Base-by-base conservation (phyloP, 37 sponge, comb jelly and placozoan species). In the Eunapius fragilis region DNA sequence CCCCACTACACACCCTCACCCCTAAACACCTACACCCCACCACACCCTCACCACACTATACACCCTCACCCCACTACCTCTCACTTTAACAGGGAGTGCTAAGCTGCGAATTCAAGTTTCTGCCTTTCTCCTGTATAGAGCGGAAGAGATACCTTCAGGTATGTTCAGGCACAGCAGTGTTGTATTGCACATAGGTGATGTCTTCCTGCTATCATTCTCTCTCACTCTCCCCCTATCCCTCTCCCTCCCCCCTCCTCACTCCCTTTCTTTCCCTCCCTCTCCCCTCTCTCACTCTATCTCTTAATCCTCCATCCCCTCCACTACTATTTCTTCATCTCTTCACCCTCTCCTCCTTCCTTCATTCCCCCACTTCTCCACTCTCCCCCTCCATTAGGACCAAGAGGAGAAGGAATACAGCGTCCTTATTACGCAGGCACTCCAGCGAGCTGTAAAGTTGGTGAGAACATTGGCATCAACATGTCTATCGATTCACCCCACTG, bases 91-190 rank as follows among this genome's bases (percentile, higher is more conserved):
- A 89, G 87, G 87, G 87, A 0, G 35, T 36, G 33, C 23, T 86
- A 2, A 69, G 28, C 7, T 91, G 90, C 79, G 80, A 78, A 31
- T 78, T 85, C 45, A 91, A 91, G 78, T 91, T 83, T 87, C 84
- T 87, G 26, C 91, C 91, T 4, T 91, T 91, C 71, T 91, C 91
- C 22, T 86, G 87, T 82, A 26, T 32, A 25, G 68, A 75, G 19
- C 37, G 85, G 37, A 80, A 81, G 37, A 81, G 69, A 41, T 38
- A 79, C 76, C 85, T 85, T 9, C 85, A 90, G 85, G 90, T 90
- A n/a, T n/a, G n/a, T n/a, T n/a, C n/a, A n/a, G n/a, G n/a, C n/a
- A n/a, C n/a, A n/a, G n/a, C n/a, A n/a, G n/a, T n/a, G n/a, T n/a
- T n/a, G n/a, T n/a, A n/a, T 41, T 3, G 41, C 41, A 41, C 41